Conservation (phyloP, 2,113 vertebrate genomes). For the Sylvilagus bachmani region DNA sequence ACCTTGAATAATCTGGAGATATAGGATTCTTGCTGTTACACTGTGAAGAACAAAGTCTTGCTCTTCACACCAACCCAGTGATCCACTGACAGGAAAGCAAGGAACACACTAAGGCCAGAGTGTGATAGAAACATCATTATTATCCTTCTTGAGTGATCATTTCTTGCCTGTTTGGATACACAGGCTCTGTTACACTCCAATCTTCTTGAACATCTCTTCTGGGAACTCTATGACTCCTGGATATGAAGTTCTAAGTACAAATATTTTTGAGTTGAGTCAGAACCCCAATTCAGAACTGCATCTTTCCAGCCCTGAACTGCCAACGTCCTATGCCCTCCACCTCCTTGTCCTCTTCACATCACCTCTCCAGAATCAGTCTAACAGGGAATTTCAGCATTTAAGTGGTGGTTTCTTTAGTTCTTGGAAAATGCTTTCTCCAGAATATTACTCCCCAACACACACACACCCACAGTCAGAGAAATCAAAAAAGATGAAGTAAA, state of each 20-base stretch:
- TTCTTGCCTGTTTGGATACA: background rate
- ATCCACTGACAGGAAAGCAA: background rate
- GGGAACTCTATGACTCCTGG: background rate
- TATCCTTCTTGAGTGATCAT: background rate
- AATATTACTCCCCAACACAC: constrained; percentile 34
- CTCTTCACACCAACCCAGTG: background rate
- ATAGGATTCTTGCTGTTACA: background rate
- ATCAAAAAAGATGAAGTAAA: constrained; percentile 75
- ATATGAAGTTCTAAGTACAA: background rate
- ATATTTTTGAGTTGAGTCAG: background rate
- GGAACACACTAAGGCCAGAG: background rate
- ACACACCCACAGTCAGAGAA: constrained; percentile 61
- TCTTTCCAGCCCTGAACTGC: background rate
- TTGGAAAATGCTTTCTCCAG: constrained; percentile 56
- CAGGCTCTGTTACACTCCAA: background rate
- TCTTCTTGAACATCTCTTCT: background rate
- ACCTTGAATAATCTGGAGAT: background rate
- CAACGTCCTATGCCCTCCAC: background rate
- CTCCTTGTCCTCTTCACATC: background rate
- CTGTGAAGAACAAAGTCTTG: too few relatives aligned
- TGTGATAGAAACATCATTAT: background rate
- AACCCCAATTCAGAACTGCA: background rate
- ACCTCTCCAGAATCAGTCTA: background rate
- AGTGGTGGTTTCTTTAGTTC: constrained; percentile 20
- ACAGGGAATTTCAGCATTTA: background rate